Conservation (phyloP, 2,113 vertebrate genomes). For the Ctenomys sociabilis region DNA sequence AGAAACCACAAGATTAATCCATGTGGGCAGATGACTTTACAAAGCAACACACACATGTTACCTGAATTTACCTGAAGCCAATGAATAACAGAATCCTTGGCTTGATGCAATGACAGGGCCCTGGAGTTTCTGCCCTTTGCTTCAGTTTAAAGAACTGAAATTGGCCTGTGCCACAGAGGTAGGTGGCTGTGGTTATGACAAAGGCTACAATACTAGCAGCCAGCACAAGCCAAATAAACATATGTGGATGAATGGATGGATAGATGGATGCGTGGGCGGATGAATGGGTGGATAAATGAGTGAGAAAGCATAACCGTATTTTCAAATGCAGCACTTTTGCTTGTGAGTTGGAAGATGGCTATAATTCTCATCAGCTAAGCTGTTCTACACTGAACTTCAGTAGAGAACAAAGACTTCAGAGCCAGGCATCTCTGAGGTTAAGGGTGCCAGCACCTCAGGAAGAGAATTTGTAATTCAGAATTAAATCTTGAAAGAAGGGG, state of each 20-base stretch:
- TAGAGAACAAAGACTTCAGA: not conserved
- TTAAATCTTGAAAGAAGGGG: not conserved
- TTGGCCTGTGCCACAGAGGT: not conserved
- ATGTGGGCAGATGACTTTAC: not conserved
- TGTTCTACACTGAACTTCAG: not conserved
- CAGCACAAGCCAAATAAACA: not conserved
- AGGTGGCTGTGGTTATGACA: not conserved
- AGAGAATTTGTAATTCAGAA: slow-evolving; percentile 33
- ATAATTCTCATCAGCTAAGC: slow-evolving; percentile 2
- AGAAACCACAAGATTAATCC: not conserved
- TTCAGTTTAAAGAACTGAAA: not conserved
- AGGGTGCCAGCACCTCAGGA: not conserved
- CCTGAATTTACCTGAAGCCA: not conserved
- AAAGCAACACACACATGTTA: not conserved
- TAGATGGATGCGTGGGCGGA: no score
- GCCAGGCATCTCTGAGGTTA: not conserved
- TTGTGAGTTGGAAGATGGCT: not conserved
- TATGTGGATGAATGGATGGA: not conserved
- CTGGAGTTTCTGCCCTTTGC: slow-evolving; percentile 29
- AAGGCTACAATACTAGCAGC: not conserved
- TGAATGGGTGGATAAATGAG: no score
- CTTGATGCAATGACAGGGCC: not conserved
- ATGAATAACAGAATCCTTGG: not conserved
- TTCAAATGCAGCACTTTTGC: not conserved
- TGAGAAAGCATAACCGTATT: not conserved